phyloP scores from a whole-genome alignment of 1,140 invertebrate species.

The Pseudomyrmex gracilis region DNA sequence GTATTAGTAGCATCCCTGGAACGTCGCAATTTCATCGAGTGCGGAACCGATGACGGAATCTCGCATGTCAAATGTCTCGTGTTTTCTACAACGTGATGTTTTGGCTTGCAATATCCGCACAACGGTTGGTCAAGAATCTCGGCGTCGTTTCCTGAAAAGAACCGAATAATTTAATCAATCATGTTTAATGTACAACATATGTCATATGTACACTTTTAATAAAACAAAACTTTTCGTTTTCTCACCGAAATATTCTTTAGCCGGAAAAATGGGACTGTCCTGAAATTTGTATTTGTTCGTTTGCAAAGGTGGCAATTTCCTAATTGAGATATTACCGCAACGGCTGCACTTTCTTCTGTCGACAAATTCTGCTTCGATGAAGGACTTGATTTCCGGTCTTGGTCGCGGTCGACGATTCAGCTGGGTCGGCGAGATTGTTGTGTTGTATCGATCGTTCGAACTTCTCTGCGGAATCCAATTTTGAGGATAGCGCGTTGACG shows the following conservation, averaged over 20 bases:
- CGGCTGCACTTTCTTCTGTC: slow-evolving; percentile 64
- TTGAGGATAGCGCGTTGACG: slow-evolving; percentile 27
- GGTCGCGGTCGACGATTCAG: slow-evolving; percentile 32
- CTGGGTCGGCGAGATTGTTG: background rate
- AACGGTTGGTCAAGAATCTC: slow-evolving; percentile 47
- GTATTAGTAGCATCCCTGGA: slow-evolving; percentile 47
- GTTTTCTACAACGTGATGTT: slow-evolving; percentile 26
- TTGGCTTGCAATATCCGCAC: slow-evolving; percentile 53
- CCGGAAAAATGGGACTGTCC: slow-evolving; percentile 45
- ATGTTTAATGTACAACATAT: background rate
- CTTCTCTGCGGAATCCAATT: slow-evolving; percentile 51
- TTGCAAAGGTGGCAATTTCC: slow-evolving; percentile 11
- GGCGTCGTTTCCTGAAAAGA: slow-evolving; percentile 55
- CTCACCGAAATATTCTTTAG: slow-evolving; percentile 67
- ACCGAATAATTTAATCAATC: background rate
- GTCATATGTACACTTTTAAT: background rate
- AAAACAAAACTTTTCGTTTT: slow-evolving; percentile 2
- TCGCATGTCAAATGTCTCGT: background rate
- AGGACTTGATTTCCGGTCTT: slow-evolving; percentile 62
- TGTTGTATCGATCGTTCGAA: slow-evolving; percentile 58
- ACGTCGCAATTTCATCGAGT: slow-evolving; percentile 54
- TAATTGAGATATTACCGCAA: slow-evolving; percentile 61
- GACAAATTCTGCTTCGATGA: slow-evolving; percentile 48
- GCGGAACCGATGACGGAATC: slow-evolving; percentile 12
- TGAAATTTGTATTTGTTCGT: slow-evolving; percentile 66